A percentile compares a stretch with the other conserved stretches of the same genome.
Evolutionary conservation across 2,888 invertebrate species (phyloP).

Genomic region (Blastobasis adustella): DNA sequence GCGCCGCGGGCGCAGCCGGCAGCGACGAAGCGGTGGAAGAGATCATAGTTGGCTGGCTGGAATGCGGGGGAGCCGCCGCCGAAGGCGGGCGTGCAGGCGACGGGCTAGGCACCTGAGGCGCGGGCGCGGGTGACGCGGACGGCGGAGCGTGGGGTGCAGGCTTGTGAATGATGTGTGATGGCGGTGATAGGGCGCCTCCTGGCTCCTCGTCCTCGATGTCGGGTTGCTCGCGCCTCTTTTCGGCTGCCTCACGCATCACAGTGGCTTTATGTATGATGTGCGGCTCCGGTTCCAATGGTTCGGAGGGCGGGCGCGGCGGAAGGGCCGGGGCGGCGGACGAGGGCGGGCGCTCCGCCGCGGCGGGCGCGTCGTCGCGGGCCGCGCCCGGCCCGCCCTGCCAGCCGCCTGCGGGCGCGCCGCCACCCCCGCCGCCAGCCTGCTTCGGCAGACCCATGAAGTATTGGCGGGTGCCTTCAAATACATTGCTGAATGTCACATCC

Average conservation of each 20-base stretch:
- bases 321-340: constrained; percentile 55
- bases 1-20: constrained; percentile 28
- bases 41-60: constrained; percentile 29
- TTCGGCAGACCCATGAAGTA: constrained; percentile 87
- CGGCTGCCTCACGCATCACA: constrained; percentile 69
- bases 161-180: constrained; percentile 67
- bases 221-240: constrained; percentile 59
- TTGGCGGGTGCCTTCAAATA: constrained; percentile 88
- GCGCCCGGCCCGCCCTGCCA: constrained; percentile 52
- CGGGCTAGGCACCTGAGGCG: constrained; percentile 43
- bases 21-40: constrained; percentile 43
- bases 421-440: constrained; percentile 55
- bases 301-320: constrained; percentile 65
- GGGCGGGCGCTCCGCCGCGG: constrained; percentile 65
- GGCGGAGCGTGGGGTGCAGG: constrained; percentile 45
- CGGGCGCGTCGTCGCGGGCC: constrained; percentile 58
- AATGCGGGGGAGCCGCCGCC: constrained; percentile 18
- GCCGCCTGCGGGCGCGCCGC: constrained; percentile 37
- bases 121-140: constrained; percentile 57
- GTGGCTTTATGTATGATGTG: constrained; percentile 72
- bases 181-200: constrained; percentile 55
- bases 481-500: constrained; percentile 86
- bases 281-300: constrained; percentile 68
- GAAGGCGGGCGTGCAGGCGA: constrained; percentile 41
- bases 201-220: constrained; percentile 62